Evolutionary conservation across 2,888 invertebrate genomes (phyloP).

Genomic region (Cryptophagus acutangulus): DNA sequence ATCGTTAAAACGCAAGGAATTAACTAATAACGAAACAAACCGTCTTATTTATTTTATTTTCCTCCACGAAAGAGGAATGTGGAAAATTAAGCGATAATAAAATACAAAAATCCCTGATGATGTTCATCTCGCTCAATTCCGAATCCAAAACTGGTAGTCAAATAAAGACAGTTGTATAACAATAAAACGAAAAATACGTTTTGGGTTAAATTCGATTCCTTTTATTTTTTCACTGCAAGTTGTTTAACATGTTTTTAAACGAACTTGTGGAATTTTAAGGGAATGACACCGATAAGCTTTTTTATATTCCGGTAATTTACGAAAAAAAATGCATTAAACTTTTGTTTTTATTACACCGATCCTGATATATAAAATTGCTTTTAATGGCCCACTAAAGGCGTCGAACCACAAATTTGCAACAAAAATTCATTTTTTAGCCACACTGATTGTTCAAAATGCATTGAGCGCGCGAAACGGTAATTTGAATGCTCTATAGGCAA

Average conservation of each 20-base stretch:
- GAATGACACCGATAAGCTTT: slow-evolving; percentile 33
- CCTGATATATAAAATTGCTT: slow-evolving; percentile 23
- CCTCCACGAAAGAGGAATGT: too few species aligned
- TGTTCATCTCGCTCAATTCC: slow-evolving; percentile 7
- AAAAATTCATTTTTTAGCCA: background rate
- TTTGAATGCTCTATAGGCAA: too few species aligned
- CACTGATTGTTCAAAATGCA: background rate
- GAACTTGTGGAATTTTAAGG: slow-evolving; percentile 31
- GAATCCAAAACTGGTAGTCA: background rate
- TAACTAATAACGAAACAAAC: slow-evolving; percentile 12
- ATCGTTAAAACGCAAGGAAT: slow-evolving; percentile 5
- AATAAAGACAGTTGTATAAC: slow-evolving; percentile 14
- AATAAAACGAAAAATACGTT: slow-evolving; percentile 24
- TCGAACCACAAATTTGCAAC: slow-evolving; percentile 15
- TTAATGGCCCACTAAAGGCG: slow-evolving; percentile 20
- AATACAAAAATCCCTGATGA: slow-evolving; percentile 12
- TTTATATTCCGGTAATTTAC: slow-evolving; percentile 26
- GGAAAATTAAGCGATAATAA: slow-evolving; percentile 24
- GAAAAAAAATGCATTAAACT: slow-evolving; percentile 35
- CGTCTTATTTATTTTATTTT: too few species aligned
- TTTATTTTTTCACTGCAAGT: slow-evolving; percentile 23
- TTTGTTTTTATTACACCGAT: slow-evolving; percentile 38
- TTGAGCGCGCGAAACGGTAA: background rate
- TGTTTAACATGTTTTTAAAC: slow-evolving; percentile 35
- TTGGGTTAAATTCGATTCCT: slow-evolving; percentile 22